A percentile compares a stretch with the other conserved stretches of the same genome.
phyloP scores from a whole-genome alignment of 2,797 vertebrate genomes.

The Lemur catta region DNA sequence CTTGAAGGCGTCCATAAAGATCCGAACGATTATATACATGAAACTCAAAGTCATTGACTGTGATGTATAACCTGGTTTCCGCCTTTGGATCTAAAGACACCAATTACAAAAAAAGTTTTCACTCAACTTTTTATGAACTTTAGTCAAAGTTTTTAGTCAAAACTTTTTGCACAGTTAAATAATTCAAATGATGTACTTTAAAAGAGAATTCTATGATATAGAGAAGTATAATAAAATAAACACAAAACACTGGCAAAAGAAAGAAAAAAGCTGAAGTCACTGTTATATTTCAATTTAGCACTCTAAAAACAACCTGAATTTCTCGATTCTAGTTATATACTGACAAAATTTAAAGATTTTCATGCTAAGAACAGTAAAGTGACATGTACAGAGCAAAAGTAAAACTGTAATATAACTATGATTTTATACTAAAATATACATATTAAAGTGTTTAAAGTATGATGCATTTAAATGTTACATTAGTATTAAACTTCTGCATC shows the following conservation, averaged over 20 bases:
- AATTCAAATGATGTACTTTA: constrained; percentile 7
- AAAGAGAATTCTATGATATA: background rate
- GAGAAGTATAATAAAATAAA: constrained; percentile 15
- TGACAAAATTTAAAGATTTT: background rate
- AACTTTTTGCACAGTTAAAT: constrained; percentile 27
- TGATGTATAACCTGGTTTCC: constrained; percentile 96
- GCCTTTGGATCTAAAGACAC: constrained; percentile 93
- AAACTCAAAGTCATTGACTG: constrained; percentile 98
- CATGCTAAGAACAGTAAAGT: background rate
- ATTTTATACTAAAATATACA: background rate
- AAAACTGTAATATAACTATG: background rate
- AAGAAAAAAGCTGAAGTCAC: background rate
- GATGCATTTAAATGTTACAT: background rate
- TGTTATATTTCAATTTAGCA: background rate
- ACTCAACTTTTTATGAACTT: background rate
- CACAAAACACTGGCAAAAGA: constrained; percentile 42
- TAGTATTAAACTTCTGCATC: background rate
- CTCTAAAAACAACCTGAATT: background rate
- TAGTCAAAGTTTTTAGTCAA: constrained; percentile 20
- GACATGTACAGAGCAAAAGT: background rate
- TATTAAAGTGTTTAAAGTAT: background rate
- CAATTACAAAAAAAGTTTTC: constrained; percentile 25
- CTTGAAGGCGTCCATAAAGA: constrained; percentile 94
- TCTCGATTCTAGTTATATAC: background rate
- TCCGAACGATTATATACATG: constrained; percentile 98